Evolutionary conservation across 2,113 vertebrate species (phyloP), one percentile per base, ranked within the genome.

Genomic region (Synodontis membranacea): DNA sequence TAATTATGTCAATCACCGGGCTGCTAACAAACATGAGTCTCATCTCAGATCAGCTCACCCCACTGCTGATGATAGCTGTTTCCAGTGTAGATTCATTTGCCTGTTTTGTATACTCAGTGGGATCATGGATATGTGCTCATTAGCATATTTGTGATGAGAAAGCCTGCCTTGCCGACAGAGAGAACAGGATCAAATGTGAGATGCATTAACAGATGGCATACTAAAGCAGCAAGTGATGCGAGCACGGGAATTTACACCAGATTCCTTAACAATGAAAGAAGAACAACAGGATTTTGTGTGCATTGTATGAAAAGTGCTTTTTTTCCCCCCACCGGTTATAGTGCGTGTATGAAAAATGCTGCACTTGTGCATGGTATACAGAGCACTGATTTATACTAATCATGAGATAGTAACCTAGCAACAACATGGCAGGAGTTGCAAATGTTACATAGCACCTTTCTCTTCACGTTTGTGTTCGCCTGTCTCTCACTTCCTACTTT

Each of bases 1-100:
- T 92, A 92, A 93, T 93, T 92, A 92, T 90, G 92, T 91, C 92
- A 93, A 92, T 92, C 90, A 91, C 88, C 37, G 83, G 68, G 87
- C 60, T 8, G 70, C 89, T 91, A 92, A 88, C 82, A 83, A 93
- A 94, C 88, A 92, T 75, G 74, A 58, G 86, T 88, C 91, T 92
- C 89, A 87, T 93, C 92, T 92, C 88, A 85, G 88, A 88, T 78
- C 68, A 86, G 90, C 87, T 92, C 86, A 84, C 88, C 88, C 86
- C 19, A 79, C 86, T 90, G 92, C 90, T 86, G 91, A 91, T 89
- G 86, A 88, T 92, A 90, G 90, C 72, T 90, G 89, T 80, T 80
- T 90, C 84, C 80, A 76, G 68, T 70, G 84, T 62, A 52, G 48
- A 86, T 90, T 84, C 87, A 37, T 91, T 91, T 87, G 87, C 90